These are phyloP conservation scores for Chiloscyllium plagiosum DNA, from an alignment of 2,113 vertebrate genomes.

Conservation along the genomic window DNA sequence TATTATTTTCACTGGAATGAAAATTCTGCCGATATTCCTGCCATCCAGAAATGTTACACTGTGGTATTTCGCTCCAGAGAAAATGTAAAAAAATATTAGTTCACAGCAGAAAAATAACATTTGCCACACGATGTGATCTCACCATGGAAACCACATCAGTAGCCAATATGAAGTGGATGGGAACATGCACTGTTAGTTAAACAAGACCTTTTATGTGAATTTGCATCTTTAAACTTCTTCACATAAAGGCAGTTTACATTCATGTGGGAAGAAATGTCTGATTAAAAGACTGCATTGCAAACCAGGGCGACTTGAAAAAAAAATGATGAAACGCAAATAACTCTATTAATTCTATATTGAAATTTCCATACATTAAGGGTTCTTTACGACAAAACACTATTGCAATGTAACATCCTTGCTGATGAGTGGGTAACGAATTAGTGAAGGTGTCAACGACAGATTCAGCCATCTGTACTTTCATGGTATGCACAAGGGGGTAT, in stretches of 20 bases:
- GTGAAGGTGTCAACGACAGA: background rate
- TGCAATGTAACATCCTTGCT: background rate
- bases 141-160: constrained; percentile 32
- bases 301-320: background rate
- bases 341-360: background rate
- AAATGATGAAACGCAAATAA: constrained; percentile 19
- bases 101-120: constrained; percentile 34
- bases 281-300: background rate
- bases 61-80: constrained; percentile 24
- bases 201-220: constrained; percentile 20
- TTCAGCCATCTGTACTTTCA: background rate
- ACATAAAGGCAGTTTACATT: background rate
- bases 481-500: background rate
- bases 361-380: background rate
- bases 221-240: constrained; percentile 20
- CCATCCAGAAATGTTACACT: constrained; percentile 29
- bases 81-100: constrained; percentile 37
- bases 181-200: constrained; percentile 31
- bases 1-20: constrained; percentile 31
- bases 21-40: constrained; percentile 19
- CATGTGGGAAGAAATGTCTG: constrained; percentile 26
- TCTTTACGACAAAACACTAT: background rate
- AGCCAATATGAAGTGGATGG: constrained; percentile 32
- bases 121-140: constrained; percentile 33
- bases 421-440: background rate